phyloP scores from a whole-genome alignment of 92 coral and sea anemone genomes.

The Umimayanthus kanabou region DNA sequence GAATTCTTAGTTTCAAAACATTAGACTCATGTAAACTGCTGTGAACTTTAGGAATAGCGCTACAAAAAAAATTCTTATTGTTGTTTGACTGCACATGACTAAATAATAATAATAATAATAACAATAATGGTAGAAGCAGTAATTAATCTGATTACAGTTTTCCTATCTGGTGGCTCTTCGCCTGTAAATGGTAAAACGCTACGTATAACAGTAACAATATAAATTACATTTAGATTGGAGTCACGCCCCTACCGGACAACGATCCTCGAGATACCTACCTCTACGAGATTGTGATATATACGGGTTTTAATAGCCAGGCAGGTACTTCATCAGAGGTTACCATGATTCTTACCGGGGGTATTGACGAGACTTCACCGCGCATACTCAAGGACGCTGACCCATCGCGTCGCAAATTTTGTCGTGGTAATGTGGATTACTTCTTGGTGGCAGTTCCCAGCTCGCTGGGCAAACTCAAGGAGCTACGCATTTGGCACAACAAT shows the following conservation, averaged over 20 bases:
- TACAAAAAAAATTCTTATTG: too few species aligned
- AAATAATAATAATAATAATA: too few species aligned
- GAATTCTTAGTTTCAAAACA: too few species aligned
- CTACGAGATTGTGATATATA: constrained; percentile 93
- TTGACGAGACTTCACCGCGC: constrained; percentile 92
- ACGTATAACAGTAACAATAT: too few species aligned
- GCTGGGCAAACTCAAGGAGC: constrained; percentile 79
- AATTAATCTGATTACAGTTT: too few species aligned
- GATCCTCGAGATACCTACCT: constrained; percentile 94
- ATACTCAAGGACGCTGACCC: constrained; percentile 81
- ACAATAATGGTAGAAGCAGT: too few species aligned
- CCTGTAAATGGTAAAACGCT: too few species aligned
- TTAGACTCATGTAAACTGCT: too few species aligned
- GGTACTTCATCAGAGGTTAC: constrained; percentile 89
- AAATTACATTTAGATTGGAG: constrained; percentile 72
- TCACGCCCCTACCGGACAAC: constrained; percentile 92
- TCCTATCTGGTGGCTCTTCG: too few species aligned
- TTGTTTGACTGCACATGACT: too few species aligned
- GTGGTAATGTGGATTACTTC: constrained; percentile 88
- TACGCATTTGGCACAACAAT: constrained; percentile 93
- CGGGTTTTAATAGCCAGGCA: constrained; percentile 78
- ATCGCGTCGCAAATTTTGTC: constrained; percentile 77
- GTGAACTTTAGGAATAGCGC: too few species aligned
- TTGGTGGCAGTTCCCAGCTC: constrained; percentile 85
- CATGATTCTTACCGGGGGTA: constrained; percentile 78